These are phyloP conservation scores for Villa cingulata DNA, from an alignment of 2,888 invertebrate genomes.

Conservation along the genomic window DNA sequence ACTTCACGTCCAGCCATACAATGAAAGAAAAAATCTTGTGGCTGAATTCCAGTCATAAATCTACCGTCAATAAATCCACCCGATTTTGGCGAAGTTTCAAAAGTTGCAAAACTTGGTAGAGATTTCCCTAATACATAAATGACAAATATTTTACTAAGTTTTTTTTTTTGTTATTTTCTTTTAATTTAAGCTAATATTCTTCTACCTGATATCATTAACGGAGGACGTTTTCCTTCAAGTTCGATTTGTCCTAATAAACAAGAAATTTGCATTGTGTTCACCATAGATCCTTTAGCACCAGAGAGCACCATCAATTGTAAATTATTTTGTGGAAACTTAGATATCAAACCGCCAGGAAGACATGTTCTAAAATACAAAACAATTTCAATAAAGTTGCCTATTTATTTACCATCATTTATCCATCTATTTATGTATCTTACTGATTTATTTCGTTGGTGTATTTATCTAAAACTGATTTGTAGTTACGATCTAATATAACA, in stretches of 20 bases:
- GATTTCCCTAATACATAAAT: conserved; percentile 53
- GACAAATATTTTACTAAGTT: background rate
- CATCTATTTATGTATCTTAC: conserved; percentile 28
- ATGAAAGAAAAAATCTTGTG: conserved; percentile 98
- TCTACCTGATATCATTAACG: conserved; percentile 67
- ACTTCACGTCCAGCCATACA: conserved; percentile 99
- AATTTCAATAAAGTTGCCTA: background rate
- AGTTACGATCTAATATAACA: conserved; percentile 66
- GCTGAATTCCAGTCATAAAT: conserved; percentile 96
- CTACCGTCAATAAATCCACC: conserved; percentile 95
- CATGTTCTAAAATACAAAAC: conserved; percentile 44
- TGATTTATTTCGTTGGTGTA: conserved; percentile 85
- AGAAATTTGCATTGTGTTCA: conserved; percentile 97
- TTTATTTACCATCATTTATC: background rate
- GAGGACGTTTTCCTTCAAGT: conserved; percentile 93
- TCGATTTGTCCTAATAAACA: conserved; percentile 96
- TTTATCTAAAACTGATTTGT: conserved; percentile 64
- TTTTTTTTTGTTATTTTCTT: background rate
- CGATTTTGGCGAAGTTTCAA: conserved; percentile 77
- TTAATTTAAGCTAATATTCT: background rate
- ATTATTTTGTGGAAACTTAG: conserved; percentile 86
- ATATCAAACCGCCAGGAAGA: conserved; percentile 69
- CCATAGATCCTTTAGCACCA: conserved; percentile 97
- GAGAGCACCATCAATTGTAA: conserved; percentile 98
- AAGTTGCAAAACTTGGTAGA: conserved; percentile 81